Evolutionary conservation across 2,888 invertebrate species (phyloP).

Genomic region (Plusia festucae): DNA sequence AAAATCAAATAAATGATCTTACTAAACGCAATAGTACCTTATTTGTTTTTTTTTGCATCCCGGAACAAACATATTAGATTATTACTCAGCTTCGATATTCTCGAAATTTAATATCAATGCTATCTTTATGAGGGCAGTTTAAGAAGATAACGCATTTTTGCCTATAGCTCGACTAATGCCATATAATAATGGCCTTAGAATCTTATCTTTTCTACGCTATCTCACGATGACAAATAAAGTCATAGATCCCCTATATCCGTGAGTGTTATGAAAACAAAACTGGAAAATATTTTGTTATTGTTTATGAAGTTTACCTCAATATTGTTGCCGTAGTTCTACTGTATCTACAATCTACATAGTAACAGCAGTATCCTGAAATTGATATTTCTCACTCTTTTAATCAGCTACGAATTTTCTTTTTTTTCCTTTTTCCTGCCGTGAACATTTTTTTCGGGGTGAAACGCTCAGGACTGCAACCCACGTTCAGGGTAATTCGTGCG

Average conservation of each 20-base stretch:
- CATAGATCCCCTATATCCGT: constrained; percentile 1
- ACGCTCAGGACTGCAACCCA: no score
- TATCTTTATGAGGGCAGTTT: constrained; percentile 1
- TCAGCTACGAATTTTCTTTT: no score
- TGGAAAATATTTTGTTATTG: not conserved
- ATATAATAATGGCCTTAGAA: constrained; percentile 1
- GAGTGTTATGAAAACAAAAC: not conserved
- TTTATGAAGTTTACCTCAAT: not conserved
- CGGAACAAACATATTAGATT: no score
- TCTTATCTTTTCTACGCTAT: not conserved
- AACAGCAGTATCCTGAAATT: no score
- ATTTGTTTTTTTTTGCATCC: not conserved
- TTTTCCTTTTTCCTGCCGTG: no score
- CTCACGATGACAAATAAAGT: not conserved
- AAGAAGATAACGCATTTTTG: not conserved
- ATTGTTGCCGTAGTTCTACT: no score
- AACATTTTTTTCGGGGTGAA: no score
- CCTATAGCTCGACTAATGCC: not conserved
- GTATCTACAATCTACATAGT: no score
- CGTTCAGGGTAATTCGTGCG: no score
- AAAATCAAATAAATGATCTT: no score
- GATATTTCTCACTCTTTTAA: no score
- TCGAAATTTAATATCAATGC: not conserved
- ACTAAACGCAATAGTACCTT: no score
- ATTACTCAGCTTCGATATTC: not conserved